These are phyloP conservation scores for Drosophila persimilis DNA, from an alignment of 1,140 invertebrate species.

Conservation along the genomic window DNA sequence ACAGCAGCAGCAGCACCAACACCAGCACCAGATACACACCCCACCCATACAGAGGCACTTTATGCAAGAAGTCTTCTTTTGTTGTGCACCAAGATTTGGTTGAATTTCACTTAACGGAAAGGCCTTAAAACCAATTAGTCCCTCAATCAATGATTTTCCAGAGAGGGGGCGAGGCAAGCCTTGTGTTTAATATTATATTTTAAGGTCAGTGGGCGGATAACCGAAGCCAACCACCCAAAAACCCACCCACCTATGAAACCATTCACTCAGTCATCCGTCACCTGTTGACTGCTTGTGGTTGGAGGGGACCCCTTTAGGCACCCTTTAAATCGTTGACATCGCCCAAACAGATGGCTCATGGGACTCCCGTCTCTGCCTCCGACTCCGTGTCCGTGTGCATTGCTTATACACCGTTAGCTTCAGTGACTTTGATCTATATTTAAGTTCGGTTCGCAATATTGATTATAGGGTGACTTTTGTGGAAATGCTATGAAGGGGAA, in stretches of 20 bases:
- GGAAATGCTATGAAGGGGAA: conserved; percentile 12
- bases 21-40: conserved; percentile 7
- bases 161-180: background rate
- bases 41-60: background rate
- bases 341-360: background rate
- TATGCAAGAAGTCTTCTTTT: background rate
- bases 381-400: conserved; percentile 18
- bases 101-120: background rate
- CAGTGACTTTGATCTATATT: conserved; percentile 70
- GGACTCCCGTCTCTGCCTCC: background rate
- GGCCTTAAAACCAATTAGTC: conserved; percentile 22
- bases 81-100: background rate
- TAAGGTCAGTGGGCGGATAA: conserved; percentile 62
- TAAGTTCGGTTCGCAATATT: conserved; percentile 40
- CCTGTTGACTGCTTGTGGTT: conserved; percentile 18
- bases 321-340: conserved; percentile 29
- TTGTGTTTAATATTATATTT: conserved; percentile 48
- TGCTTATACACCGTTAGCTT: conserved; percentile 58
- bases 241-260: background rate
- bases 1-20: no score
- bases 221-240: background rate
- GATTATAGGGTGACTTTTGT: conserved; percentile 23
- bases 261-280: background rate
- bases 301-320: conserved; percentile 10
- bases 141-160: background rate